phyloP scores from a whole-genome alignment of 2,113 vertebrate genomes.

The Albula goreensis region DNA sequence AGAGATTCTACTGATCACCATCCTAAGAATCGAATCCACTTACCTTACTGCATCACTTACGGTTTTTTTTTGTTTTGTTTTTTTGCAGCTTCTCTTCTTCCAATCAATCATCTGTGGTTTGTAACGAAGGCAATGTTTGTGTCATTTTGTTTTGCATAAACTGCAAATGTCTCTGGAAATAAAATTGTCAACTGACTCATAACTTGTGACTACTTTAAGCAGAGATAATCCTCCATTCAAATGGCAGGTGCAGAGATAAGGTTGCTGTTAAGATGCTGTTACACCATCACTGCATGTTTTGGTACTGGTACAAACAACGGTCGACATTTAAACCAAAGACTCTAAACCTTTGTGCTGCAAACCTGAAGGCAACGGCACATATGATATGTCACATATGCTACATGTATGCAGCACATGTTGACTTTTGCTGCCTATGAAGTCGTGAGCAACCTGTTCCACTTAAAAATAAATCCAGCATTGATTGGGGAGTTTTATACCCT shows the following conservation, averaged over 20 bases:
- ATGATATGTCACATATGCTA: background rate
- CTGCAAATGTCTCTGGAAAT: background rate
- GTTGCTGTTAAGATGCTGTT: background rate
- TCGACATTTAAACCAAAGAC: background rate
- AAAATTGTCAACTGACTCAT: background rate
- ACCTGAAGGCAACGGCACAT: background rate
- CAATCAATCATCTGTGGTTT: background rate
- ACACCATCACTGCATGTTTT: background rate
- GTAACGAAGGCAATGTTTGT: background rate
- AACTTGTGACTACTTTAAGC: background rate
- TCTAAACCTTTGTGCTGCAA: background rate
- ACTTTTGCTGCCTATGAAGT: background rate
- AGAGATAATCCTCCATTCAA: background rate
- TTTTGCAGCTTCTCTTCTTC: background rate
- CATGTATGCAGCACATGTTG: background rate
- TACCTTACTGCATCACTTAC: background rate
- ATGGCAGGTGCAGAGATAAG: background rate
- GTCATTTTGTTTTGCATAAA: background rate
- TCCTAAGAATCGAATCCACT: background rate
- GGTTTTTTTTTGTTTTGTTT: background rate
- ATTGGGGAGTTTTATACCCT: constrained; percentile 23
- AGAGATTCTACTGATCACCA: background rate
- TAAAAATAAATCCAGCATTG: constrained; percentile 24
- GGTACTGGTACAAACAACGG: background rate
- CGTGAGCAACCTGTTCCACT: background rate